A percentile compares a stretch with the other conserved stretches of the same genome.
Conservation (phyloP, 2,113 vertebrate genomes). For the Platysteira castanea region DNA sequence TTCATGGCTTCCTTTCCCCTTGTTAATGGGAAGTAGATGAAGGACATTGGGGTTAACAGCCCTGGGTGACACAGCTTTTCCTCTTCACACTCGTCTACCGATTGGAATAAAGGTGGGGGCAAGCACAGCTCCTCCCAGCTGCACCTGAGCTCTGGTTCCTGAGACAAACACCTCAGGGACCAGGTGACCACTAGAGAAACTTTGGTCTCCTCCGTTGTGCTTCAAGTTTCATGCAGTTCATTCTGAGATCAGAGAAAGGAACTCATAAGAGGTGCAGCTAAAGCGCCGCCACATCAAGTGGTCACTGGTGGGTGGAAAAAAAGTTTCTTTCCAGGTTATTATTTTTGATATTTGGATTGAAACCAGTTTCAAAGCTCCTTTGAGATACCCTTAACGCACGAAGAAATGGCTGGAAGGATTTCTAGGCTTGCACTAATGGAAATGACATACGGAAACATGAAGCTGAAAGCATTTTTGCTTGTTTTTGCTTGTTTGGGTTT, state of each 20-base stretch:
- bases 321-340: background rate
- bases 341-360: background rate
- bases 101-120: background rate
- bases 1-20: background rate
- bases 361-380: background rate
- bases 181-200: accelerated
- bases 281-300: accelerated
- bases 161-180: too few relatives aligned
- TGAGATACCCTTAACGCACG: background rate
- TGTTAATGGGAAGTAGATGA: background rate
- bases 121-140: background rate
- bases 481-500: background rate
- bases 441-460: background rate
- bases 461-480: background rate
- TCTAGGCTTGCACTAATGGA: background rate
- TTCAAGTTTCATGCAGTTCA: accelerated
- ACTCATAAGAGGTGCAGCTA: accelerated
- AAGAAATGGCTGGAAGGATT: background rate
- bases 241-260: background rate
- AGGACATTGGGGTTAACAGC: background rate
- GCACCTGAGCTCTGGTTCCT: accelerated
- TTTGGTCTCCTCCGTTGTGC: accelerated
- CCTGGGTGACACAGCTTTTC: background rate
- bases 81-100: background rate
- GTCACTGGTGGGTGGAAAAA: background rate